Conservation (phyloP, 2,888 invertebrate genomes). For the Sinelater perroti region DNA sequence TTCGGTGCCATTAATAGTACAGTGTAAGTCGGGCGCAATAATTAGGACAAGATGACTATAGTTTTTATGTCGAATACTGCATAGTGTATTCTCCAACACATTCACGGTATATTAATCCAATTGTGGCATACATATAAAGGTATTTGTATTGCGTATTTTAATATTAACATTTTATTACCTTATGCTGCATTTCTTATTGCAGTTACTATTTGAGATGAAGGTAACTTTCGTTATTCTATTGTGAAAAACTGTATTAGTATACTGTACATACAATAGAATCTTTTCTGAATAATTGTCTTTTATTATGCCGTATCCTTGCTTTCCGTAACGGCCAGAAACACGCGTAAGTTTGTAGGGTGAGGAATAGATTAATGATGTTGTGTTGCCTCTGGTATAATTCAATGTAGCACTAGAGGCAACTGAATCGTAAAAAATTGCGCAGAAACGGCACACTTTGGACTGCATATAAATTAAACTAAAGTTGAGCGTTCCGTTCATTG, state of each 20-base stretch:
- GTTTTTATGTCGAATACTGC: slow-evolving; percentile 13
- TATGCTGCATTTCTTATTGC: slow-evolving; percentile 23
- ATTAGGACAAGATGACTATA: slow-evolving; percentile 10
- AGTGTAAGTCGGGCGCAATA: not conserved
- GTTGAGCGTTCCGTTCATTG: too few species aligned
- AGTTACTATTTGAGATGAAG: slow-evolving; percentile 25
- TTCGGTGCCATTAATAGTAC: slow-evolving; percentile 24
- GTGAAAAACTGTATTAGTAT: slow-evolving; percentile 27
- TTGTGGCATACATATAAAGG: slow-evolving; percentile 16
- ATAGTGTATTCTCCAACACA: slow-evolving; percentile 26
- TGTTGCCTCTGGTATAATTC: too few species aligned
- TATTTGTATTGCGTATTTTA: slow-evolving; percentile 29
- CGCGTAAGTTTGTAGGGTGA: too few species aligned
- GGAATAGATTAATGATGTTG: too few species aligned
- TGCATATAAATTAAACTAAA: too few species aligned
- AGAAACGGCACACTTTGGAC: too few species aligned
- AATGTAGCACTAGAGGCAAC: too few species aligned
- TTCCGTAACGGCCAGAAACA: too few species aligned
- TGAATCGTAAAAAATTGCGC: too few species aligned
- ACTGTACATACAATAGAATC: slow-evolving; percentile 21
- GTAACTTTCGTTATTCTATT: slow-evolving; percentile 21
- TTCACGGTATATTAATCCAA: slow-evolving; percentile 6
- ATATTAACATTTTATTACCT: slow-evolving; percentile 28
- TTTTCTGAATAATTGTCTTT: slow-evolving; percentile 3
- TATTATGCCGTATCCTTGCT: not conserved